Evolutionary conservation across 2,113 vertebrate genomes (phyloP).

Genomic region (Prunella himalayana): DNA sequence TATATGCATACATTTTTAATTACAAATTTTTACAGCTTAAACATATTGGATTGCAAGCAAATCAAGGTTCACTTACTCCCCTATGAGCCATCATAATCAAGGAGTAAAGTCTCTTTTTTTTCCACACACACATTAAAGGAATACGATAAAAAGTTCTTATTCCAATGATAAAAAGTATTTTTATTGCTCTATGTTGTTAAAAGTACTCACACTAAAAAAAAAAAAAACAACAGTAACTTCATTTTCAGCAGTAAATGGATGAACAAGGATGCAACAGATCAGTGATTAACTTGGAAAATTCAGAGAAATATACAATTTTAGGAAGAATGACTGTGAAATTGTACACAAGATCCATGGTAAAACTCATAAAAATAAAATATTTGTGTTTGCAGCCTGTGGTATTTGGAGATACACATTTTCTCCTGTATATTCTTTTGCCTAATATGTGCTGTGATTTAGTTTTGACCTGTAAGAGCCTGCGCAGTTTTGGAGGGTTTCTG

Average conservation of each 20-base stretch:
- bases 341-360: neutral
- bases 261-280: neutral
- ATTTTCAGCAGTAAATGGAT: neutral
- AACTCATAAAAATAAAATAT: neutral
- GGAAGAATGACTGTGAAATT: neutral
- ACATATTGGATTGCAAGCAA: neutral
- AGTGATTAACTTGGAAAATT: neutral
- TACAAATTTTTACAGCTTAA: neutral
- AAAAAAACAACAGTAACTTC: no score
- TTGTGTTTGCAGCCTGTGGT: neutral
- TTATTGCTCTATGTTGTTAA: neutral
- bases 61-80: neutral
- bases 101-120: neutral
- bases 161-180: neutral
- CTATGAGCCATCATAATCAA: neutral
- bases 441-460: neutral
- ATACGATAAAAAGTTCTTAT: neutral
- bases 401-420: neutral
- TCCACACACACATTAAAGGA: neutral
- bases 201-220: neutral
- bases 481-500: neutral
- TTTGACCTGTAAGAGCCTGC: neutral
- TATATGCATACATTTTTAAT: conserved; percentile 1
- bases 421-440: neutral
- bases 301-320: neutral